Evolutionary conservation across 2,888 invertebrate genomes (phyloP).

Genomic region (Ommatoiulus sabulosus): DNA sequence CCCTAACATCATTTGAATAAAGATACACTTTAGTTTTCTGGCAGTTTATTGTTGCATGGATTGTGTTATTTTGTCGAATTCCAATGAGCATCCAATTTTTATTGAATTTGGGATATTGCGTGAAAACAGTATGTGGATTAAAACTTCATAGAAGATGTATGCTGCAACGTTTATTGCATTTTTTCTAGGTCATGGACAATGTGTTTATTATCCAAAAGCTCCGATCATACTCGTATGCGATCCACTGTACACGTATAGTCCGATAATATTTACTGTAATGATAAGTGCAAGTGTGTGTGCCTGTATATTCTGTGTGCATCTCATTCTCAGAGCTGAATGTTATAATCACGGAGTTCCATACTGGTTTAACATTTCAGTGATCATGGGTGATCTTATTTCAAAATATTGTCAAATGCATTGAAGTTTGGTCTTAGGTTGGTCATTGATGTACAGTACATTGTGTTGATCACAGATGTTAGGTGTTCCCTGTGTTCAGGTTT

Average conservation of each 20-base stretch:
- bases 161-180: too few species aligned
- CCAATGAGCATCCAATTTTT: too few species aligned
- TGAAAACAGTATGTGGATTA: too few species aligned
- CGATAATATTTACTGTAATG: background rate
- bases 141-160: too few species aligned
- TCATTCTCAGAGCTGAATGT: background rate
- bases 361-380: background rate
- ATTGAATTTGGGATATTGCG: too few species aligned
- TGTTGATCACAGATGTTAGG: too few species aligned
- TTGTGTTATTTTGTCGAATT: background rate
- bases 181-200: too few species aligned
- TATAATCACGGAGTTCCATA: background rate
- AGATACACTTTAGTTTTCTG: background rate
- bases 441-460: background rate
- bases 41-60: background rate
- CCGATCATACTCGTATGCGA: too few species aligned
- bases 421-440: background rate
- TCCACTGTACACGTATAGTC: background rate
- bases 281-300: background rate
- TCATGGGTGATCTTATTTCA: background rate
- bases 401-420: background rate
- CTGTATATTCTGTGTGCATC: background rate
- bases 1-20: too few species aligned
- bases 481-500: too few species aligned
- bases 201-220: too few species aligned